Percentiles rank a stretch among this genome's conserved stretches.
Evolutionary conservation across 2,888 invertebrate genomes (phyloP).

Genomic region (Drosophila gaucha): DNA sequence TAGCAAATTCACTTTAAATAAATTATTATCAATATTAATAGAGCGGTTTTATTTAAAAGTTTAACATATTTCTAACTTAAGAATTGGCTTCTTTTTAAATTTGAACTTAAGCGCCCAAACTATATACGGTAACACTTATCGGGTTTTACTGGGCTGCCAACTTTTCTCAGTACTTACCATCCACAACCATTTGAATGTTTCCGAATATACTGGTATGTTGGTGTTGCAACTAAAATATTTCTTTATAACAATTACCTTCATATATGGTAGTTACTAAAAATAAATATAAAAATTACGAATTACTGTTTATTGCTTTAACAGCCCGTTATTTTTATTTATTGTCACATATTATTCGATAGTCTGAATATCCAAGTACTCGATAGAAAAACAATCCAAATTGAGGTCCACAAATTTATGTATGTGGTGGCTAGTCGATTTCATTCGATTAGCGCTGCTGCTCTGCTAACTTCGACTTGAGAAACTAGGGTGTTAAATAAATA

Average conservation of each 20-base stretch:
- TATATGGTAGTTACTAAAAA: not conserved
- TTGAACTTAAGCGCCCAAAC: not conserved
- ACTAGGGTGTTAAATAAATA: slow-evolving; percentile 25
- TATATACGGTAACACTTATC: not conserved
- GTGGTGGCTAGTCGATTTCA: slow-evolving; percentile 16
- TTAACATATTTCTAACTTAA: not conserved
- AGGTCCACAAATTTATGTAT: slow-evolving; percentile 1
- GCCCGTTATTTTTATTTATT: too few species aligned
- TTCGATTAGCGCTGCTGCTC: slow-evolving; percentile 24
- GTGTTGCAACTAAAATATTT: not conserved
- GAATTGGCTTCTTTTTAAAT: not conserved
- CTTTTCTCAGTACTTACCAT: not conserved
- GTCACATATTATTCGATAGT: not conserved
- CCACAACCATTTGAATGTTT: too few species aligned
- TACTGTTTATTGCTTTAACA: too few species aligned
- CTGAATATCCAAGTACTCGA: not conserved
- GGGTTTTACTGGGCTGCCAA: slow-evolving; percentile 7
- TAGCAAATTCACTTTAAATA: not conserved
- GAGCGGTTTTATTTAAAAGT: not conserved
- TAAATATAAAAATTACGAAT: too few species aligned
- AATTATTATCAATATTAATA: not conserved
- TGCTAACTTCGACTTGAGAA: slow-evolving; percentile 20
- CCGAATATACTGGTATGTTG: not conserved
- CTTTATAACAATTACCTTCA: not conserved
- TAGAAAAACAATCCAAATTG: not conserved